Evolutionary conservation across 2,888 invertebrate species (phyloP), one percentile per base, ranked within the genome.

Genomic region (Anodontia alba): DNA sequence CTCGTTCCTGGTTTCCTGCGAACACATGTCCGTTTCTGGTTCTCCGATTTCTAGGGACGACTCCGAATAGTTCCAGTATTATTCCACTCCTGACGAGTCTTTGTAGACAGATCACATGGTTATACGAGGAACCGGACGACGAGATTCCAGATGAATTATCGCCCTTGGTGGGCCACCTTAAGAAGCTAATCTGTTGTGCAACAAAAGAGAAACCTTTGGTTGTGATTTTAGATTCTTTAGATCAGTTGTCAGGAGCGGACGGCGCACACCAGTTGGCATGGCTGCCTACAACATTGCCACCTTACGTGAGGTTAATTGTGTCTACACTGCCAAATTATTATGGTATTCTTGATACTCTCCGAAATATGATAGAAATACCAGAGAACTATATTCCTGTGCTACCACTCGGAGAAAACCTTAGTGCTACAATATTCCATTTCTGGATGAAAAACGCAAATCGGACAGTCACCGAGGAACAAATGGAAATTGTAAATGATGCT

Each of bases 61-160:
- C 99, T 17, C 99, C 99, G 0, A 99, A 99, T 94, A 98, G 98
- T 87, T 98, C 98, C 87, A 98, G 98, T 33, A 95, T 99, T 66
- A 98, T 98, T 0, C 99, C 99, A 0, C 97, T 99, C 0, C 96
- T 99, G 33, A 98, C 98, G 84, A 98, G 98, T 49, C 97, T 99
- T 84, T 99, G 98, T 94, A 98, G 98, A 93, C 98, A 99, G 96
- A 97, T 98, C 97, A 98, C 90, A 51, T 87, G 86, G 54, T 75
- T 93, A 43, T 93, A 93, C 80, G 90, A 91, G 36, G 87, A 90
- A 49, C 90, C 91, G 0, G 66, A 87, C 42, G 98, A 98, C 93
- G 97, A 97, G 74, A 98, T 99, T 76, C 99, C 99, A 0, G 98
- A 98, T 91, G 99, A 99, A 94, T 95, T 99, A 89, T 98, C 99